Conservation (phyloP, 92 coral and sea anemone genomes). For the Pocillopora grandis region DNA sequence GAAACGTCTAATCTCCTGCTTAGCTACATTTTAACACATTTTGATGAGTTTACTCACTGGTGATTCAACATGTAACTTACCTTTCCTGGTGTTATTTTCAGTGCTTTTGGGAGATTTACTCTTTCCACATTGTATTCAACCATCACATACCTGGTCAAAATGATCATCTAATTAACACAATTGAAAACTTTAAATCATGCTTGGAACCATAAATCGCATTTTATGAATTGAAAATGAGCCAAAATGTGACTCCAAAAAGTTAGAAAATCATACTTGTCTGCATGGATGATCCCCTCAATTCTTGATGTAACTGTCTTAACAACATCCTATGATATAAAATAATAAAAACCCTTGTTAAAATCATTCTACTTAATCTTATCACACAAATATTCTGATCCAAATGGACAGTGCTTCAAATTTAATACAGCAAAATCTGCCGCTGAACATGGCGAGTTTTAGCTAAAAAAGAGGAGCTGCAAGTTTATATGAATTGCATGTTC, state of each 20-base stretch:
- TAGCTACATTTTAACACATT: background rate
- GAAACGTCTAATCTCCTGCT: background rate
- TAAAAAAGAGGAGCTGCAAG: too few species aligned
- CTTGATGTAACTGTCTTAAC: slow-evolving; percentile 30
- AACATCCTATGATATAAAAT: slow-evolving; percentile 10
- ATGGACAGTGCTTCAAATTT: too few species aligned
- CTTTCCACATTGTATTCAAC: slow-evolving; percentile 53
- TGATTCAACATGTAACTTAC: slow-evolving; percentile 3
- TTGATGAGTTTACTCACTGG: background rate
- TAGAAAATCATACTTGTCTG: slow-evolving; percentile 19
- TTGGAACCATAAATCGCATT: too few species aligned
- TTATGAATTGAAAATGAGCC: too few species aligned
- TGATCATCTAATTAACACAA: background rate
- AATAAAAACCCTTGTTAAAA: too few species aligned
- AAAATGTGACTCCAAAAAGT: background rate
- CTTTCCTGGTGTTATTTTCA: slow-evolving; percentile 52
- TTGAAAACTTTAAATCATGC: background rate
- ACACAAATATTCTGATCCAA: too few species aligned
- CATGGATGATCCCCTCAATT: slow-evolving; percentile 44
- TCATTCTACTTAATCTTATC: too few species aligned
- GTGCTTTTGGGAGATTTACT: slow-evolving; percentile 26
- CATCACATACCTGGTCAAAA: slow-evolving; percentile 46
- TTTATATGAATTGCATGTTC: too few species aligned
- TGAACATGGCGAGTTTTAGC: too few species aligned
- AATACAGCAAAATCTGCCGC: too few species aligned